These are phyloP conservation scores for Liolophura sinensis DNA, from an alignment of 1,140 invertebrate genomes.

Conservation along the genomic window DNA sequence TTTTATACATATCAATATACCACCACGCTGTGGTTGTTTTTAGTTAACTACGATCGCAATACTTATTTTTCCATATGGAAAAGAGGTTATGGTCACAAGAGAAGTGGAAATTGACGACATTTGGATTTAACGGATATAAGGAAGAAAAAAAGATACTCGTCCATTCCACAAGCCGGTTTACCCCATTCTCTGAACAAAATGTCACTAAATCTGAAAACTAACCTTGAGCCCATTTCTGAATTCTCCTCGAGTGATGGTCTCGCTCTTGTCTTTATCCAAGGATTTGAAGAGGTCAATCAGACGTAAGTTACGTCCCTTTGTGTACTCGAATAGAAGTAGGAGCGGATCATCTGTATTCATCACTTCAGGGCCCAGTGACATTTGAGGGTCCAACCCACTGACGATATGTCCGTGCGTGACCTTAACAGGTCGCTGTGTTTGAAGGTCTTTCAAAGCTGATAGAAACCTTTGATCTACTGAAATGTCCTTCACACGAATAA, in stretches of 20 bases:
- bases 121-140: no score
- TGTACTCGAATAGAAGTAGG: constrained; percentile 43
- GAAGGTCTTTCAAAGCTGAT: constrained; percentile 18
- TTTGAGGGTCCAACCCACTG: constrained; percentile 37
- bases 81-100: no score
- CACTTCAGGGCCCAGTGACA: constrained; percentile 23
- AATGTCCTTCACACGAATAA: no score
- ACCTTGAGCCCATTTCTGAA: constrained; percentile 37
- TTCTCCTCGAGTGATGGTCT: constrained; percentile 37
- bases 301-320: constrained; percentile 39
- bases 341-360: constrained; percentile 44
- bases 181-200: neutral
- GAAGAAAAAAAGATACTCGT: neutral
- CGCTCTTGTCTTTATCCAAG: constrained; percentile 43
- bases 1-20: no score
- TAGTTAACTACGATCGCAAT: no score
- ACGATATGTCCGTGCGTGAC: constrained; percentile 33
- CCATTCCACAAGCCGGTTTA: neutral
- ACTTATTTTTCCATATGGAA: no score
- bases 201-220: neutral
- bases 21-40: no score
- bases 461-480: no score
- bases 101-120: neutral
- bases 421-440: constrained; percentile 22
- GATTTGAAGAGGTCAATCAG: constrained; percentile 42